Evolutionary conservation across 2,888 invertebrate genomes (phyloP), one percentile per base, ranked within the genome.

Genomic region (Neoitamus cyanurus): DNA sequence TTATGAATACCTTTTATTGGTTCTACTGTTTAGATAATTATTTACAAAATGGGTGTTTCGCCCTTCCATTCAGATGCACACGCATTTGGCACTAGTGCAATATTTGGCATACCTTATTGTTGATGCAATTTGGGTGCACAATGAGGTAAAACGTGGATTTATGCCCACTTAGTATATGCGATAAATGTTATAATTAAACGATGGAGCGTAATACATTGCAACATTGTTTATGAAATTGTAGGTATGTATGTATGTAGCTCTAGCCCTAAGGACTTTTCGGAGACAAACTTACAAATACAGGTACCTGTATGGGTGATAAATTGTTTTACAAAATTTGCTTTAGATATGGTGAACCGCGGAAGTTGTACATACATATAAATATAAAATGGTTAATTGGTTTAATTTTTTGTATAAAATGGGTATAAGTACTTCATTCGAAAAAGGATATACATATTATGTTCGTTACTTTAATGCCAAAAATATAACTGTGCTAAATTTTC

Each of bases 51-150:
- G 58, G 25, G 25, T 75, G 25, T 75, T 42, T 28, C 13, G 25
- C 34, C 37, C 25, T 75, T 42, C 42, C 20, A 31, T 73, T n/a
- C 34, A 75, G 20, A 75, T 20, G 58, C 25, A 58, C 58, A 58
- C 58, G 25, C 1, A 6, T 75, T 78, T 78, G 78, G 78, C 78
- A 78, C 78, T 31, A 34, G 48, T 78, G 48, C 78, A 31, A 36
- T 78, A 9, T 78, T 78, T 78, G 78, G 78, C 78, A 48, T 78
- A 30, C n/a, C 9, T 37, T 42, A 42, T 3, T n/a, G 37, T 42
- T 28, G 25, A 73, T 42, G 11, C 75, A 42, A 25, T 9, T 36
- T 15, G 2, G 75, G 37, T 75, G 42, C 25, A 75, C 4, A 3
- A 15, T 25, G 25, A 20, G 15, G 58, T 25, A 58, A 58, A 58